Evolutionary conservation across 2,888 invertebrate species (phyloP).

Genomic region (Halictus quadricinctus): DNA sequence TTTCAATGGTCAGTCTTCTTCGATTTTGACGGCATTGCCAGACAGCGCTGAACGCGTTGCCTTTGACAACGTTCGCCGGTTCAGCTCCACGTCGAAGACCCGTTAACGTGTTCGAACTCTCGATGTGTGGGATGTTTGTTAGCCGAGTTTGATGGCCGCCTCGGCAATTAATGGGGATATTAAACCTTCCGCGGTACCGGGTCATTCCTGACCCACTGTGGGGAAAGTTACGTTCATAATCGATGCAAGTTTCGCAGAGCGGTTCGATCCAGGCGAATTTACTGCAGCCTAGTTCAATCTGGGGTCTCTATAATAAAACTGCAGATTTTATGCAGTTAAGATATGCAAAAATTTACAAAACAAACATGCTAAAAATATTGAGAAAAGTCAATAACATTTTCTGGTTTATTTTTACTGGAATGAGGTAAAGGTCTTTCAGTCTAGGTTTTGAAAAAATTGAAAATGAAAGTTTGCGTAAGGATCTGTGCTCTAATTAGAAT

Average conservation of each 20-base stretch:
- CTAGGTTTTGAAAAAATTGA: too few species aligned
- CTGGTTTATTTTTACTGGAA: too few species aligned
- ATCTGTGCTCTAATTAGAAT: too few species aligned
- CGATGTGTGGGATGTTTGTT: neutral
- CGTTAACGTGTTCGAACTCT: neutral
- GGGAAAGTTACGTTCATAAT: neutral
- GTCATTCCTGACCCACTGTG: neutral
- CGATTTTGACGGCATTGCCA: neutral
- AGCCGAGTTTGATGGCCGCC: neutral
- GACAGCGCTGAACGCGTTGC: neutral
- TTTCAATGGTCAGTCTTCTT: neutral
- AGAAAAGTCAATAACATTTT: too few species aligned
- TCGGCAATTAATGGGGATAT: neutral
- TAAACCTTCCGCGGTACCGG: neutral
- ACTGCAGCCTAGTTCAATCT: neutral
- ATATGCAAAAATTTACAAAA: too few species aligned
- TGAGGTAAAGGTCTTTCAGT: too few species aligned
- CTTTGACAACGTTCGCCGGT: neutral
- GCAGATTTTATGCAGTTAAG: neutral
- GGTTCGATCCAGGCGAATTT: neutral
- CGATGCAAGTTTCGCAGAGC: neutral
- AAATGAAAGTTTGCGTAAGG: too few species aligned
- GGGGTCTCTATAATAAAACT: neutral
- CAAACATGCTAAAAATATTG: too few species aligned
- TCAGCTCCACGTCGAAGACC: neutral